Percentiles rank a stretch among this genome's conserved stretches.
These are phyloP conservation scores for Oryctolagus cuniculus DNA, from an alignment of 2,113 vertebrate genomes.

Conservation along the genomic window DNA sequence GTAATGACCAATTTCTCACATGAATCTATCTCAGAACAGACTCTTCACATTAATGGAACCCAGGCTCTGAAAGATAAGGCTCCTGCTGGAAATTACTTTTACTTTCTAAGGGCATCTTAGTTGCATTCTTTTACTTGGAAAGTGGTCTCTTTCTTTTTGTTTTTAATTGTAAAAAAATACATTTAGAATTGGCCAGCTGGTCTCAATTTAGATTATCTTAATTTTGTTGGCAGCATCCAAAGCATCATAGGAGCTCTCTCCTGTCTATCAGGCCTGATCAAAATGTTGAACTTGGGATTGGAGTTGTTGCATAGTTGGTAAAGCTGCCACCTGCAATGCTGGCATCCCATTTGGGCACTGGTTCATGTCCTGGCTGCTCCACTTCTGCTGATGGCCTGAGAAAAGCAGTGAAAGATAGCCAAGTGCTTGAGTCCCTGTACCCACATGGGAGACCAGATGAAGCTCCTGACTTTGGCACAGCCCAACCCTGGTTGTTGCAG, in stretches of 20 bases:
- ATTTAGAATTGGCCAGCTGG: background rate
- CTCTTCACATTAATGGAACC: slow-evolving; percentile 78
- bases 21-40: slow-evolving; percentile 62
- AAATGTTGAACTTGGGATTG: no score
- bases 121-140: slow-evolving; percentile 55
- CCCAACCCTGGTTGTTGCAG: no score
- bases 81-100: slow-evolving; percentile 66
- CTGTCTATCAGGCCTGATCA: background rate
- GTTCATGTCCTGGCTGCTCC: no score
- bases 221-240: background rate
- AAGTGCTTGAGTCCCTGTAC: no score
- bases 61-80: slow-evolving; percentile 72
- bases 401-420: no score
- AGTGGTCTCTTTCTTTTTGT: background rate
- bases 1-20: slow-evolving; percentile 60
- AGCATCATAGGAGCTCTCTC: background rate
- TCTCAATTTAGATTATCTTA: background rate
- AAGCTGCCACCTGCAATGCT: no score
- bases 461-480: no score
- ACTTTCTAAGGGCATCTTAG: slow-evolving; percentile 58
- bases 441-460: no score
- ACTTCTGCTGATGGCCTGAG: no score
- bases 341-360: no score
- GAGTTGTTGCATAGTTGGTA: no score
- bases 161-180: background rate